Base-by-base conservation (phyloP, 2,113 vertebrate genomes). In the Ictalurus furcatus region DNA sequence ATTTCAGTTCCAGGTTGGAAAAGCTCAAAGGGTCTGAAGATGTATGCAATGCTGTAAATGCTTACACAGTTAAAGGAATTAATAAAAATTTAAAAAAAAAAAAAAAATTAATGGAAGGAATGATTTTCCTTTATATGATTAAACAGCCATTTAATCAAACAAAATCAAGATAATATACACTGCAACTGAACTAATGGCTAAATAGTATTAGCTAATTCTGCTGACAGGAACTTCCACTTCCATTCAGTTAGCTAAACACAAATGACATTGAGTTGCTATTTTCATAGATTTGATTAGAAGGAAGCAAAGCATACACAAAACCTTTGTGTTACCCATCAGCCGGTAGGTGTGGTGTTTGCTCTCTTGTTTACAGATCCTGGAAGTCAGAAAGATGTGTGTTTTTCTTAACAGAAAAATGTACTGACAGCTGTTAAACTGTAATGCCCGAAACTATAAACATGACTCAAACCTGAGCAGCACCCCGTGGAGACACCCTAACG, bases 251-350 rank as follows among this genome's bases (percentile, higher is more conserved):
- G 44, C 25, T 28, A 17, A 78, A 78, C 74, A 44, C 44, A n/a
- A 54, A 17, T 6, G 16, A n/a, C 76, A 79, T 1, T 1, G 12
- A 52, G 23, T 48, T n/a, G 78, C 28, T 56, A 81, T 81, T 81
- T 81, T 56, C 80, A 40, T 59, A 82, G 56, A 82, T 82, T 82
- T 82, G 30, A 11, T 59, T 34, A 81, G 1, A 56, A 81, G 78
- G 52, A 81, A 56, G 78, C 16, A 30, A 81, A 81, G 28, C 28
- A 56, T 9, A n/a, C 8, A 56, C 78, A 56, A 56, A 80, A 56
- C 6, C 48, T 59, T 59, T 59, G 80, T 56, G 13, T 52, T n/a
- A 79, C 12, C 74, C 28, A 81, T 82, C 54, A 82, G 80, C 7
- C 48, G 59, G 16, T 4, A 82, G 14, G 16, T 58, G 8, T 34